Base-by-base conservation (phyloP, 2,888 invertebrate genomes). In the Drosophila paracracens region DNA sequence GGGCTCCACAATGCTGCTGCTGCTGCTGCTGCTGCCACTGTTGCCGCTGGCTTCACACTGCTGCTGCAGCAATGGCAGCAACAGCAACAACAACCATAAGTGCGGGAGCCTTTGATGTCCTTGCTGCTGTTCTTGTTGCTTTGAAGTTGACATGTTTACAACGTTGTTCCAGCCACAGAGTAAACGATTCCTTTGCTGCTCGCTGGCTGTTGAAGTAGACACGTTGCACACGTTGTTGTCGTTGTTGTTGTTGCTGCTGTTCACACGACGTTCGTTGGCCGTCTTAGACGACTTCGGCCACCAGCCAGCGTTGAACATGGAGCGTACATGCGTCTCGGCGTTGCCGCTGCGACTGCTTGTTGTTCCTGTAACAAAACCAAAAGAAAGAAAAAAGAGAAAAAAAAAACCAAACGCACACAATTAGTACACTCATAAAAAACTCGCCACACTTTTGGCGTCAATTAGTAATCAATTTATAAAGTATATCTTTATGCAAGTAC, bases 1-100 rank as follows among this genome's bases (percentile, higher is more conserved):
- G 66, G 92, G 88, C 78, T 93, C 93, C 74, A 91, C 85, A 66
- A 86, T 79, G 86, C 89, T 90, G 86, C 89, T 92, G 73, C 88
- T 38, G 43, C 40, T 57, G 31, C 91, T 67, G 82, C 88, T 78
- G 36, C 54, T 54, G 38, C 21, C 60, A 70, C 18, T 54, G 91
- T 88, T 91, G 91, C 83, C 61, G 54, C 54, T 62, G 59, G 51
- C 66, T 29, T 43, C 48, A 16, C 69, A 75, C 6, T 75, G 71
- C 46, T 63, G 51, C 29, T 51, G 62, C 53, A 77, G 74, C 60
- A 72, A 62, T 46, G 74, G 67, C 43, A 88, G 91, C 78, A 81
- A 91, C 81, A 91, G 77, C 62, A 92, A 91, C 83, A 91, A 91
- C 80, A 91, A 86, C 83, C 88, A 81, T 52, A 70, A 58, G 50